Base-by-base conservation (phyloP, 1,140 invertebrate species). In the Drosophila orena region DNA sequence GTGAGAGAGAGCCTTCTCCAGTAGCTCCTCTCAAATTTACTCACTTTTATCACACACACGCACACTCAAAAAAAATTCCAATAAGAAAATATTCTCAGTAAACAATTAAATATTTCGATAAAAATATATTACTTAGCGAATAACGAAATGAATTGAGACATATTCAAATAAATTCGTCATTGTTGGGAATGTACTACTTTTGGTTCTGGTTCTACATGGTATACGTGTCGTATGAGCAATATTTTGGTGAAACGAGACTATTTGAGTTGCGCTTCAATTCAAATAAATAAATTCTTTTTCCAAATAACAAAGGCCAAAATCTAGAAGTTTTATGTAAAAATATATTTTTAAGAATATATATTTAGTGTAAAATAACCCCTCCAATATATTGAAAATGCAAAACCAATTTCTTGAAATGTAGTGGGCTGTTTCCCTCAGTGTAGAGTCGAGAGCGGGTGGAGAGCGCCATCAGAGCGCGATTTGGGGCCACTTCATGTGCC, bases 401-500 rank as follows among this genome's bases (percentile, higher is more conserved):
- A 15, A n/a, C 38, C 2, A n/a, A 15, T n/a, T 42, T 42, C n/a
- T 42, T 7, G 17, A 22, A 22, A 22, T 24, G 3, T 10, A 2
- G 8, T 15, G 27, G 12, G 11, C 8, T 14, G n/a, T 47, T 49
- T 49, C 3, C 10, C 47, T 6, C 24, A 17, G 47, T 50, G 47
- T 50, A 34, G n/a, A 12, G 4, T 20, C 0, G 30, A 52, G 49
- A 15, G 54, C 24, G 15, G 60, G 44, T 43, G 44, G 44, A 68
- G 64, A 68, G 60, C 20, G 60, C 35, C 64, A 37, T 53, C 46
- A 37, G 64, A 68, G 64, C 59, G 71, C 46, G 59, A 88, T 72
- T 69, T 69, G 64, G 71, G 58, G 58, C 50, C 75, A 88, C 71
- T 86, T 88, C 68, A 89, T 81, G 89, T 74, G 59, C 84, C 85